Conservation (phyloP, 2,888 invertebrate species). For the Pristionchus mayeri region DNA sequence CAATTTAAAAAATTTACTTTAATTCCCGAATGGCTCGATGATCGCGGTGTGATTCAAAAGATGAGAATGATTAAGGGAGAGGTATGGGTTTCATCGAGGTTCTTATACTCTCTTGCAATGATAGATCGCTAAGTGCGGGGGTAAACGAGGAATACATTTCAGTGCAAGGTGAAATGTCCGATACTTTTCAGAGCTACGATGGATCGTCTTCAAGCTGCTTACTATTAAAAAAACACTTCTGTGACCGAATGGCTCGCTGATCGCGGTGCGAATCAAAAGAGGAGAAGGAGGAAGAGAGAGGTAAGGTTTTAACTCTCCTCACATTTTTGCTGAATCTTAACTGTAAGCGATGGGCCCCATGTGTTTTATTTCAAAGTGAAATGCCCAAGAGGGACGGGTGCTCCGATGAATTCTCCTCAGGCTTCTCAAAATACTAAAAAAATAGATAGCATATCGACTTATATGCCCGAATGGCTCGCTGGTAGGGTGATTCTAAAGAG, state of each 20-base stretch:
- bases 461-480: too few relatives aligned
- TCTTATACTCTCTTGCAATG: not conserved
- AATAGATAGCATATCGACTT: too few relatives aligned
- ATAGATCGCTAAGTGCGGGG: not conserved
- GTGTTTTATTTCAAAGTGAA: too few relatives aligned
- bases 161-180: too few relatives aligned
- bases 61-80: not conserved
- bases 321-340: too few relatives aligned
- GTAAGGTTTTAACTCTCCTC: slow-evolving; percentile 3
- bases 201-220: too few relatives aligned
- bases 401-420: too few relatives aligned
- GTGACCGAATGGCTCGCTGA: slow-evolving; percentile 10
- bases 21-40: slow-evolving; percentile 14
- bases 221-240: not conserved
- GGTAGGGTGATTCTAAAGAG: too few relatives aligned
- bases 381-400: too few relatives aligned
- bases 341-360: too few relatives aligned
- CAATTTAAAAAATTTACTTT: not conserved
- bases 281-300: not conserved
- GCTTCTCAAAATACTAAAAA: too few relatives aligned
- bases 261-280: slow-evolving; percentile 12
- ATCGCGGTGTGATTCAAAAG: slow-evolving; percentile 11
- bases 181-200: too few relatives aligned
- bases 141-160: not conserved
- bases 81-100: not conserved